Conservation (phyloP, 1,140 invertebrate genomes). For the Bilobella aurantiaca region DNA sequence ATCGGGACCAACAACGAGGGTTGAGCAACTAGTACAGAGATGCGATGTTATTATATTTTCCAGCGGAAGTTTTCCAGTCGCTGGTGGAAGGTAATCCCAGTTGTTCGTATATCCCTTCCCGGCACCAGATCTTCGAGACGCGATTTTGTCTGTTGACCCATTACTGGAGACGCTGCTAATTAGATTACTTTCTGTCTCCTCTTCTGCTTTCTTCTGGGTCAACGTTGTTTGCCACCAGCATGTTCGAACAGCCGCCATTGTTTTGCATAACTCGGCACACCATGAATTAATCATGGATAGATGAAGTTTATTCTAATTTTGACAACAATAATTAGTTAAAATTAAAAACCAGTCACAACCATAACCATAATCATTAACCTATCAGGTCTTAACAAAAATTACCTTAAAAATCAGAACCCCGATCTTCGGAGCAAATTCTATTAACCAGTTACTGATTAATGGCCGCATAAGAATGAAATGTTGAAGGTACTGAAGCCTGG, state of each 20-base stretch:
- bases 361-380: too few relatives aligned
- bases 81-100: background rate
- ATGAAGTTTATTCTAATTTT: slow-evolving; percentile 27
- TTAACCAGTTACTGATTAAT: slow-evolving; percentile 29
- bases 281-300: slow-evolving; percentile 35
- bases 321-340: slow-evolving; percentile 2
- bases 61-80: slow-evolving; percentile 10
- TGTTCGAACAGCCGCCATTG: slow-evolving; percentile 20
- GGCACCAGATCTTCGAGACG: too few relatives aligned
- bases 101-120: background rate
- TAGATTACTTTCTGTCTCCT: background rate
- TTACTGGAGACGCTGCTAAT: background rate
- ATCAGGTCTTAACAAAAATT: slow-evolving; percentile 2
- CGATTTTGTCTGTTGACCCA: too few relatives aligned
- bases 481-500: slow-evolving; percentile 23
- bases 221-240: slow-evolving; percentile 27
- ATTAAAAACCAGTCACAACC: background rate
- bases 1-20: slow-evolving; percentile 29
- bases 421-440: slow-evolving; percentile 33
- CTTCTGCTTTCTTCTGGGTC: background rate
- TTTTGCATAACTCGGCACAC: slow-evolving; percentile 35
- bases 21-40: slow-evolving; percentile 24
- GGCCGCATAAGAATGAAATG: slow-evolving; percentile 31
- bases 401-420: slow-evolving; percentile 32
- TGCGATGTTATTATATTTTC: slow-evolving; percentile 25